These are phyloP conservation scores for Aldrovandia affinis DNA, from an alignment of 2,797 vertebrate species.

Conservation along the genomic window DNA sequence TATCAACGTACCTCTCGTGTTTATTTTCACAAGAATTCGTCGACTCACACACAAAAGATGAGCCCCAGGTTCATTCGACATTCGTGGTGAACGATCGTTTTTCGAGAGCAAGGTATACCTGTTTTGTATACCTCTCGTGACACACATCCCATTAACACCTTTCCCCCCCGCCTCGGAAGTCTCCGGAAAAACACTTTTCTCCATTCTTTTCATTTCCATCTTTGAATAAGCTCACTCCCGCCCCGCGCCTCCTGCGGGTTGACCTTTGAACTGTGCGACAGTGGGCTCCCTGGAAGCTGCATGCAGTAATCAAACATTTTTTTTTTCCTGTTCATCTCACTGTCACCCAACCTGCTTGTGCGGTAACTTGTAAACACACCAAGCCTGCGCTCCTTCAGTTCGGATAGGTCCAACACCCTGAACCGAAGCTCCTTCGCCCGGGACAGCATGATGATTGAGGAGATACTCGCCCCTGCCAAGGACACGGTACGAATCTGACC, in stretches of 20 bases:
- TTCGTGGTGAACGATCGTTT: too few relatives aligned
- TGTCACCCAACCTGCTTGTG: constrained; percentile 72
- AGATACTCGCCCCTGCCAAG: constrained; percentile 87
- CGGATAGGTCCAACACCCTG: constrained; percentile 97
- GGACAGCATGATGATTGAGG: constrained; percentile 98
- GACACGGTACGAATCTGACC: constrained; percentile 81
- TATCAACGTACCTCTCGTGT: neutral
- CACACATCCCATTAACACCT: neutral
- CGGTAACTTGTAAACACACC: constrained; percentile 84
- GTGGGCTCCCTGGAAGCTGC: constrained; percentile 94
- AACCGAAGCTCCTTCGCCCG: constrained; percentile 93
- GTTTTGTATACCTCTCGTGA: too few relatives aligned
- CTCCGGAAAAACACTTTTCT: neutral
- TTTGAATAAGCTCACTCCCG: constrained; percentile 29
- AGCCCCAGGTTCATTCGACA: too few relatives aligned
- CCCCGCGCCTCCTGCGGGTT: constrained; percentile 51
- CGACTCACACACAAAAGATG: too few relatives aligned
- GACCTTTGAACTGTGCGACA: constrained; percentile 64
- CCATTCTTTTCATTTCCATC: constrained; percentile 4
- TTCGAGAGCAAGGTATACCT: too few relatives aligned
- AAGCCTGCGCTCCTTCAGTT: constrained; percentile 99
- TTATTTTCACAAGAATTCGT: too few relatives aligned
- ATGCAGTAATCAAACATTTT: constrained; percentile 93
- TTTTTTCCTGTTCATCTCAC: constrained; percentile 78
- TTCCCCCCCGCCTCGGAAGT: neutral